Base-by-base conservation (phyloP, 2,888 invertebrate genomes). In the Heliothis peltigera region DNA sequence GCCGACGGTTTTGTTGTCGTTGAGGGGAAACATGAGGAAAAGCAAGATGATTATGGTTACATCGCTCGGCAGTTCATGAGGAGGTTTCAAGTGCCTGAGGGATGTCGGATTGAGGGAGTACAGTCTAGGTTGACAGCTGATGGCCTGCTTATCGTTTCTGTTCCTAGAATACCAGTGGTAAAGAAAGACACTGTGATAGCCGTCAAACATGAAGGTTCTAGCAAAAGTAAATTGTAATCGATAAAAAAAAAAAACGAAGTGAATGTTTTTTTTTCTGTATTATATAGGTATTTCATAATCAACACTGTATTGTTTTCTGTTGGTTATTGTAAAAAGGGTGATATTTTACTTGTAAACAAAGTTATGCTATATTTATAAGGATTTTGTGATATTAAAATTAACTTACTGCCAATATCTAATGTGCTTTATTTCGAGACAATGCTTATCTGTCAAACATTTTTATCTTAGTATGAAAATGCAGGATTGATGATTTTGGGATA, bases 1-100 rank as follows among this genome's bases (percentile, higher is more conserved):
- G 69, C 68, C n/a, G 84, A 89, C 66, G 88, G 87, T 1, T 86
- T 81, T 47, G 79, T 93, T 44, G 83, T 91, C 6, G 83, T 93
- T 1, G 90, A 92, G 66, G 92, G 87, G 0, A 87, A 88, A 70
- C 92, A 93, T 51, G 89, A 91, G 21, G 92, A 92, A 64, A 92
- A 84, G 70, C 85, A 87, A 44, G 92, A 92, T 51, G 89, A 90
- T 2, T 82, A 87, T 51, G 93, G 92, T 1, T 89, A 76, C 28
- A 84, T 92, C 48, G 86, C 91, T 4, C 84, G 91, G 39, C 89
- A 89, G 65, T 89, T 93, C 44, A 83, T 87, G 22, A 88, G 92
- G 35, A 86, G 85, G 52, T 91, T 87, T 69, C 77, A 83, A 2
- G 73, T 92, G 28, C 91, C 92, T 4, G 88, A 90, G 48, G 89